Evolutionary conservation across 2,113 vertebrate species (phyloP), one percentile per base, ranked within the genome.

Genomic region (Polypterus bichir): DNA sequence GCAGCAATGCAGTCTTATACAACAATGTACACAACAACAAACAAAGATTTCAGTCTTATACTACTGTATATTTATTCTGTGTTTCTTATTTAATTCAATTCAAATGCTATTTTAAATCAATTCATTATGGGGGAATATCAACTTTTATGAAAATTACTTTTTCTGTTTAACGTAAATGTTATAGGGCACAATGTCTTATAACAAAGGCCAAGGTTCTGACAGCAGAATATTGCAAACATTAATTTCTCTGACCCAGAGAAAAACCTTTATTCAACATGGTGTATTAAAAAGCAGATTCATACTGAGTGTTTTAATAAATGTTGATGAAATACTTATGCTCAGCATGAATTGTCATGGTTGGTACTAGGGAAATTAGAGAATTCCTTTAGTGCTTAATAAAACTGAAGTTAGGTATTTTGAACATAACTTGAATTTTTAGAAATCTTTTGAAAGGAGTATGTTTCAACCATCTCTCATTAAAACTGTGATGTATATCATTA

Each of bases 141-240:
- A 82, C 77, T 75, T 59, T 81, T 83, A 81, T 82, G 78, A 76
- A 83, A 82, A 83, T 76, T 78, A 81, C 81, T 80, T 75, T 78
- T 89, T 86, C 88, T 86, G 88, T 88, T 88, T 81, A 81, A 86
- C 84, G 86, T 86, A 76, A 89, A 87, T 86, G 83, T 89, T 88
- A 86, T 88, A 89, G 85, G 88, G 85, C 86, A 86, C 88, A 86
- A 89, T 89, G 87, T 89, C 88, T 77, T 27, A 1, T 27, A 27
- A 27, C 27, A 27, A 27, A 27, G 27, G 27, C 27, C 27, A 27
- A 27, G 27, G 27, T 27, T 27, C 27, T 27, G 27, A 27, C 27
- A 27, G 27, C 27, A 27, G 27, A 27, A 27, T 27, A 27, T 27
- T 27, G 27, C 27, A 27, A 27, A 27, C 27, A 27, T 27, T 27